phyloP scores from a whole-genome alignment of 1,140 invertebrate genomes.

The Palaemon carinicauda region DNA sequence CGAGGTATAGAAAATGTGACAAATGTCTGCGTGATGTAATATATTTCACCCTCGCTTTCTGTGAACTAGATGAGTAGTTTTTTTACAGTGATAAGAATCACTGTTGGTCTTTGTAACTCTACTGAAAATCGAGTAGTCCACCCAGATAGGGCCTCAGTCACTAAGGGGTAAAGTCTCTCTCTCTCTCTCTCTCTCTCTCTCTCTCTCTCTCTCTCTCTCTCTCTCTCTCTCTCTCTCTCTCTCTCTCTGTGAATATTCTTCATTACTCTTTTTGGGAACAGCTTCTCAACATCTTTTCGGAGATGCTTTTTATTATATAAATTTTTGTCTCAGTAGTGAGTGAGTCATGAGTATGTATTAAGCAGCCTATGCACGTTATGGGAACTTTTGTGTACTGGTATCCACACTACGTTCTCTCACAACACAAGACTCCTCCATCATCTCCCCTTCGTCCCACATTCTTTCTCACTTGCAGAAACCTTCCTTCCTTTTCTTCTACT shows the following conservation, averaged over 20 bases:
- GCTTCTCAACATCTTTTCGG: too few species aligned
- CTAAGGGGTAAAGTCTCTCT: background rate
- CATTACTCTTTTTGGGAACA: background rate
- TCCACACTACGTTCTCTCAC: background rate
- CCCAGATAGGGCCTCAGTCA: too few species aligned
- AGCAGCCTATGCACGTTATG: background rate
- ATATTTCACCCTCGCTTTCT: too few species aligned
- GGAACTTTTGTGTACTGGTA: background rate
- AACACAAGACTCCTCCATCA: background rate
- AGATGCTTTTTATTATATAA: too few species aligned
- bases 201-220: slow-evolving; percentile 26
- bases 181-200: slow-evolving; percentile 27
- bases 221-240: slow-evolving; percentile 29
- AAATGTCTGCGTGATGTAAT: too few species aligned
- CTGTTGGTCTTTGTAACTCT: too few species aligned
- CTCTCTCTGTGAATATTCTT: background rate
- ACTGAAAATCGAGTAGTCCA: too few species aligned
- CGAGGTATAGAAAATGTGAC: too few species aligned
- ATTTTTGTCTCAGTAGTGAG: too few species aligned
- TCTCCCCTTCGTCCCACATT: background rate
- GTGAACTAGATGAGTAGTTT: too few species aligned
- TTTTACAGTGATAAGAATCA: too few species aligned
- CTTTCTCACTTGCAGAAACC: background rate
- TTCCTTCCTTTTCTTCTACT: background rate
- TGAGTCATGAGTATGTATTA: too few species aligned